Conservation (phyloP, 2,888 invertebrate species). For the Synanthedon vespiformis region DNA sequence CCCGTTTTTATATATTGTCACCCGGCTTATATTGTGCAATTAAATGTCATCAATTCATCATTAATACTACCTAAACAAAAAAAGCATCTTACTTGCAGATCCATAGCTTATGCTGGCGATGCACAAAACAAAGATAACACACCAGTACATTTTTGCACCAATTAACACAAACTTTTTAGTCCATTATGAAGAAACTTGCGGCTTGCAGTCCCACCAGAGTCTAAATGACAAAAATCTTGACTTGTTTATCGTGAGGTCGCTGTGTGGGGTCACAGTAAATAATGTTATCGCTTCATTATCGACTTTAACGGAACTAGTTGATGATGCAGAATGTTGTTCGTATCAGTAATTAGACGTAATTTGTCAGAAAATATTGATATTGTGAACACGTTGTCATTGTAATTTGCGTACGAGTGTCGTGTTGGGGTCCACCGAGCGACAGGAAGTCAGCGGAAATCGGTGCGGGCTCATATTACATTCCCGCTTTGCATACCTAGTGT, state of each 20-base stretch:
- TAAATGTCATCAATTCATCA: too few species aligned
- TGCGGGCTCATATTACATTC: conserved; percentile 27
- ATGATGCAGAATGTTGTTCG: conserved; percentile 20
- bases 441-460: conserved; percentile 31
- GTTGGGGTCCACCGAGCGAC: conserved; percentile 11
- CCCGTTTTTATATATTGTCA: too few species aligned
- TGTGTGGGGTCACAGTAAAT: conserved; percentile 50
- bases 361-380: conserved; percentile 30
- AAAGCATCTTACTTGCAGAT: conserved; percentile 45
- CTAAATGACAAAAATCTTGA: conserved; percentile 42
- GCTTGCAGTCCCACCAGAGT: conserved; percentile 26
- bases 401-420: background rate
- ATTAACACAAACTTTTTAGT: conserved; percentile 23
- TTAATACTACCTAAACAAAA: background rate
- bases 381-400: conserved; percentile 9
- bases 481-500: conserved; percentile 1
- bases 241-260: conserved; percentile 37
- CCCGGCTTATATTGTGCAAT: too few species aligned
- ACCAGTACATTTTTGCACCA: conserved; percentile 42
- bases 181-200: conserved; percentile 29
- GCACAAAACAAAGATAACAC: conserved; percentile 50
- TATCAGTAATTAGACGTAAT: conserved; percentile 23
- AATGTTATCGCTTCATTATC: conserved; percentile 51
- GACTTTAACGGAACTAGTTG: conserved; percentile 16
- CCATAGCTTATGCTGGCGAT: conserved; percentile 32